Percentiles rank a stretch among this genome's conserved stretches.
Evolutionary conservation across 2,888 invertebrate genomes (phyloP).

Genomic region (Sepiola atlantica): DNA sequence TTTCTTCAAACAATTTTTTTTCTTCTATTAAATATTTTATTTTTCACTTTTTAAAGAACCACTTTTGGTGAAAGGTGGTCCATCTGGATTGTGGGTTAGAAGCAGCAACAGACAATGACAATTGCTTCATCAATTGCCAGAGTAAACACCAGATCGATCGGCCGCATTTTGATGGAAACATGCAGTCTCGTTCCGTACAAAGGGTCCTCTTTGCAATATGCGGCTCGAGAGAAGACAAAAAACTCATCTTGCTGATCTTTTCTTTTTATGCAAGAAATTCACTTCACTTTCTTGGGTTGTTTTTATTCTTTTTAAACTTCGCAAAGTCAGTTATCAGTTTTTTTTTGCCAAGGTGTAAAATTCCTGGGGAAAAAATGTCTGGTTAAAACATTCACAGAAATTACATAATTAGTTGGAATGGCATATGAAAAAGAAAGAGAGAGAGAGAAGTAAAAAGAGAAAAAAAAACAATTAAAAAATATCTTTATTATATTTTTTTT

Average conservation of each 20-base stretch:
- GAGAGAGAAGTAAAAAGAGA: neutral
- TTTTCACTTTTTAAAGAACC: neutral
- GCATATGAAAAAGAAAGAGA: neutral
- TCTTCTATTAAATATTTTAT: neutral
- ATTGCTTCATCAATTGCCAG: neutral
- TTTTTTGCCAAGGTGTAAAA: neutral
- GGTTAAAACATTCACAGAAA: neutral
- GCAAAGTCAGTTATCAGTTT: neutral
- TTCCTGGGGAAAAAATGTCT: neutral
- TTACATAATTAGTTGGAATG: neutral
- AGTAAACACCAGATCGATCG: neutral
- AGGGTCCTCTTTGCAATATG: neutral
- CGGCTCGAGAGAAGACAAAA: neutral
- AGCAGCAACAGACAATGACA: neutral
- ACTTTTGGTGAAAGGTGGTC: neutral
- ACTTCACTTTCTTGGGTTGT: neutral
- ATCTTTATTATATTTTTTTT: neutral
- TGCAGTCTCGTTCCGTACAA: neutral
- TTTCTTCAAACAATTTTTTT: neutral
- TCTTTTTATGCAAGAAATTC: neutral
- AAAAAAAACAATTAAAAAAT: neutral
- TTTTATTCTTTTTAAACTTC: neutral
- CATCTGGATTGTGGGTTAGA: neutral
- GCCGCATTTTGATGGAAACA: neutral
- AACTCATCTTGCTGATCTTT: neutral